Evolutionary conservation across 2,797 vertebrate genomes (phyloP), one percentile per base, ranked within the genome.

Genomic region (Gambelia wislizenii): DNA sequence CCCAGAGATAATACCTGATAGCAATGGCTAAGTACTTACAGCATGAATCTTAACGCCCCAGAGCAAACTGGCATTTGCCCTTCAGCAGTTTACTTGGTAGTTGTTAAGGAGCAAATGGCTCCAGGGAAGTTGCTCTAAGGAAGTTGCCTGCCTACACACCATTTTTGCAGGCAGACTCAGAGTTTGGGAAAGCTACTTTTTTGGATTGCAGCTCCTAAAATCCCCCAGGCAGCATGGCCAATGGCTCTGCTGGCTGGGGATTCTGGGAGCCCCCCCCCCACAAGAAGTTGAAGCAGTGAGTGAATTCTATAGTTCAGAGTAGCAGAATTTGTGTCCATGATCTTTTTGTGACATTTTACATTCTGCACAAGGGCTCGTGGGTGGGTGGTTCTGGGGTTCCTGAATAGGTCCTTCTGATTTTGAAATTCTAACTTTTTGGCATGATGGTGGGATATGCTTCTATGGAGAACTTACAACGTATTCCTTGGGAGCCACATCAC

Each of bases 51-150:
- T 89, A 85, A 64, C 74, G 52, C 83, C 76, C 83, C 54, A 72
- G 75, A 85, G 75, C 64, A 89, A 89, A 89, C 30, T 89, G 88
- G 76, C 83, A 89, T 67, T 85, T 85, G 83, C 64, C 88, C 52
- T 72, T 72, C 52, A 80, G 76, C 88, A 85, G 77, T 89, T 84
- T 83, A 78, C 61, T 84, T 56, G 74, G 82, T 79, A 89, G 87
- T 74, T 89, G 67, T 80, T 89, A 72, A 85, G 76, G 64, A 80
- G 64, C 42, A 79, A 59, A 74, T 80, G 20, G 69, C 52, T 67
- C 83, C 78, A 61, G 56, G 77, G 77, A 81, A 75, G 78, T 75
- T 89, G 83, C 77, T 74, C 33, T 52, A 75, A 67, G 77, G 69
- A 75, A 82, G 54, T 85, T 81, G 77, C 77, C 30, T 72, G 79